These are phyloP conservation scores for Onychostruthus taczanowskii DNA, from an alignment of 2,113 vertebrate genomes.

Conservation along the genomic window DNA sequence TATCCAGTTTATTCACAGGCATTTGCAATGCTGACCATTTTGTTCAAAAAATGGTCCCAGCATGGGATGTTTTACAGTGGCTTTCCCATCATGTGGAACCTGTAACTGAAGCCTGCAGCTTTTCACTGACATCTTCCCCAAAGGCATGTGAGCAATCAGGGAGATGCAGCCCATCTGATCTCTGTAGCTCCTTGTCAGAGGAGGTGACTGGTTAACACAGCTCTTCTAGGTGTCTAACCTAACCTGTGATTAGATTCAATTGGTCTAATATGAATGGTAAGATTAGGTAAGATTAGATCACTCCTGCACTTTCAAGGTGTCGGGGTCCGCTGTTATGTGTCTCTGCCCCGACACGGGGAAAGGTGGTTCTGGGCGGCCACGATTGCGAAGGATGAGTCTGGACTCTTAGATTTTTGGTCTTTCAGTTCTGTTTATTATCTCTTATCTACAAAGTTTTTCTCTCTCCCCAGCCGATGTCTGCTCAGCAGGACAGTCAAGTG, in stretches of 20 bases:
- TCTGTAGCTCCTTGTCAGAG: neutral
- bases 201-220: neutral
- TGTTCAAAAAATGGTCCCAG: neutral
- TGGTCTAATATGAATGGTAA: neutral
- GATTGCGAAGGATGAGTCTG: no score
- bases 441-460: no score
- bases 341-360: no score
- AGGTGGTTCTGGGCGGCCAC: no score
- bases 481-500: no score
- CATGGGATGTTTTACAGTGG: neutral
- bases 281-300: neutral
- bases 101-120: neutral
- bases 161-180: neutral
- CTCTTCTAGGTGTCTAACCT: neutral
- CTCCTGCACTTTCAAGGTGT: neutral
- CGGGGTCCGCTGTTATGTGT: no score
- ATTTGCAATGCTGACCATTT: neutral
- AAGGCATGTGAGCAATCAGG: neutral
- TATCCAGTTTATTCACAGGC: neutral
- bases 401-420: no score
- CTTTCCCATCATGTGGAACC: neutral
- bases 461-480: no score
- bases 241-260: neutral
- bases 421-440: no score
- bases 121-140: neutral